Evolutionary conservation across 2,113 vertebrate genomes (phyloP).

Genomic region (Semnornis frantzii): DNA sequence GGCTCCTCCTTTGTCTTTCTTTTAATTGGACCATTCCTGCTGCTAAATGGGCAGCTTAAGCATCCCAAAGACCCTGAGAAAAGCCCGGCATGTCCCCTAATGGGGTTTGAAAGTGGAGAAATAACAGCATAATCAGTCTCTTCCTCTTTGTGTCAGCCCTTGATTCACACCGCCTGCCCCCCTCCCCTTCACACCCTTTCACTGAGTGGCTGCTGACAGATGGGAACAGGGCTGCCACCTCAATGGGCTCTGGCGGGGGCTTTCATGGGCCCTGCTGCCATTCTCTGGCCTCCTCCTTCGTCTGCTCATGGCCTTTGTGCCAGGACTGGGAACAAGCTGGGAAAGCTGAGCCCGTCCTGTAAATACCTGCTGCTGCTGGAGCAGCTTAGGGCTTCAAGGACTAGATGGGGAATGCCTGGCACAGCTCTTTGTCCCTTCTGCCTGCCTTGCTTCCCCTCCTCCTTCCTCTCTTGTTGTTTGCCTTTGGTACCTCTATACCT

Average conservation of each 20-base stretch:
- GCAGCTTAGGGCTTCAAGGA: background rate
- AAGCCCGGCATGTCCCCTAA: slow-evolving; percentile 73
- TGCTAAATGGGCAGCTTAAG: slow-evolving; percentile 83
- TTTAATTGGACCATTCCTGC: slow-evolving; percentile 79
- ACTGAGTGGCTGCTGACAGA: slow-evolving; percentile 83
- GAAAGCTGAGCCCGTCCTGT: slow-evolving; percentile 77
- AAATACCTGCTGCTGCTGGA: slow-evolving; percentile 25
- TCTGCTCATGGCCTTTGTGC: slow-evolving; percentile 48
- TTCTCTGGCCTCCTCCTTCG: background rate
- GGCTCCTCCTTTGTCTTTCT: slow-evolving; percentile 61
- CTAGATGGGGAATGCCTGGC: background rate
- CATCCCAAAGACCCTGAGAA: slow-evolving; percentile 77
- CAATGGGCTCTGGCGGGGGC: slow-evolving; percentile 82
- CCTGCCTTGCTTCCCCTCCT: background rate
- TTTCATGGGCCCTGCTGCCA: slow-evolving; percentile 80
- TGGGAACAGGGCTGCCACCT: slow-evolving; percentile 82
- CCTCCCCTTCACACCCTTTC: slow-evolving; percentile 76
- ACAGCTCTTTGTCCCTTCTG: background rate
- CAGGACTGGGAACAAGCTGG: slow-evolving; percentile 84
- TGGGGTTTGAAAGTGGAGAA: slow-evolving; percentile 79
- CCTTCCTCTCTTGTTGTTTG: background rate
- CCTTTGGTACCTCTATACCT: background rate
- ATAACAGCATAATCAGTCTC: slow-evolving; percentile 87
- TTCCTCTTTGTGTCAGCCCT: slow-evolving; percentile 58
- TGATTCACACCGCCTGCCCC: slow-evolving; percentile 49